A percentile compares a stretch with the other conserved stretches of the same genome.
Evolutionary conservation across 2,797 vertebrate species (phyloP).

Genomic region (Paguma larvata): DNA sequence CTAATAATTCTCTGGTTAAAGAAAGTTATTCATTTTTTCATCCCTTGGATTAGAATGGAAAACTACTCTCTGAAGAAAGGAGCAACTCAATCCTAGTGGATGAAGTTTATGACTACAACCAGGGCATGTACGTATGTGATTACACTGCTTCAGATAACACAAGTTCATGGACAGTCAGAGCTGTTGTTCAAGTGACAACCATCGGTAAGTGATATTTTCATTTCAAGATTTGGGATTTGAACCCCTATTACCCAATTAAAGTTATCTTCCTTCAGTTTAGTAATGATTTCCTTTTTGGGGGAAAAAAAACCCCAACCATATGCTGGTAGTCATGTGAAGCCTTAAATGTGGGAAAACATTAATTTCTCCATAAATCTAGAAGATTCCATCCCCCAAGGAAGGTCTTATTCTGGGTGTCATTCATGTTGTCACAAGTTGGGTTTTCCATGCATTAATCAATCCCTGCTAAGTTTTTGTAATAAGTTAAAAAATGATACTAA

Average conservation of each 20-base stretch:
- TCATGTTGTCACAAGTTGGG: not conserved
- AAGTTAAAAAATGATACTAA: not conserved
- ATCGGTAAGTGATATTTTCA: slow-evolving; percentile 82
- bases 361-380: not conserved
- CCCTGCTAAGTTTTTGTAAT: not conserved
- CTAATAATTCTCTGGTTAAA: not conserved
- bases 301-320: not conserved
- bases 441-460: not conserved
- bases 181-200: slow-evolving; percentile 81
- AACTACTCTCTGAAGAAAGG: slow-evolving; percentile 57
- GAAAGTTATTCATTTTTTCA: not conserved
- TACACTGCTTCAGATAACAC: slow-evolving; percentile 79
- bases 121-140: slow-evolving; percentile 88
- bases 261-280: not conserved
- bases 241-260: not conserved
- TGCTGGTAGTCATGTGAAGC: not conserved
- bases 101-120: slow-evolving; percentile 79
- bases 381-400: not conserved
- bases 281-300: not conserved
- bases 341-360: not conserved
- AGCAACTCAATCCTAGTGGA: slow-evolving; percentile 80
- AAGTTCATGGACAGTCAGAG: slow-evolving; percentile 86
- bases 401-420: not conserved
- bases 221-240: not conserved
- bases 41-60: slow-evolving; percentile 84